A percentile compares a stretch with the other conserved stretches of the same genome.
Evolutionary conservation across 2,113 vertebrate species (phyloP).

Genomic region (Cisticola juncidis): DNA sequence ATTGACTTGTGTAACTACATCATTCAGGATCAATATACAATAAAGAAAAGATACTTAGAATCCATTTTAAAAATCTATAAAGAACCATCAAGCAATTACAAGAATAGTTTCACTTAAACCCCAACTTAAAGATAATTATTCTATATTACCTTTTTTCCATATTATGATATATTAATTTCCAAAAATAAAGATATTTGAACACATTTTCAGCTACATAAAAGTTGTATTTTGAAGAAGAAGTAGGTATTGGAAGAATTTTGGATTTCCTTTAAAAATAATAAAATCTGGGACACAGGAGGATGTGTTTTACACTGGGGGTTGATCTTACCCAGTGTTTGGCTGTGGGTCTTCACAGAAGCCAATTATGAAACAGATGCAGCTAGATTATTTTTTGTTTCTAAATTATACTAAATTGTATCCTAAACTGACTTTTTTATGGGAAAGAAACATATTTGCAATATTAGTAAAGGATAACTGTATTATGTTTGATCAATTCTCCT

Average conservation of each 20-base stretch:
- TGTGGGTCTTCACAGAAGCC: background rate
- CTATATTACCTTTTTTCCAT: background rate
- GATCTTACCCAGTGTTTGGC: background rate
- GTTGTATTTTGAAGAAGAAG: background rate
- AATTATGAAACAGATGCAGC: background rate
- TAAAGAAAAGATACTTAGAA: background rate
- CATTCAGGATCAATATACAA: background rate
- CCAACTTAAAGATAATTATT: background rate
- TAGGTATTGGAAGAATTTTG: fast-evolving
- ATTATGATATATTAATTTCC: background rate
- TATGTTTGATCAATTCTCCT: background rate
- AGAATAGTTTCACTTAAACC: background rate
- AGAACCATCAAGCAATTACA: background rate
- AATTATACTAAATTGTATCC: background rate
- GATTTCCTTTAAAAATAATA: background rate
- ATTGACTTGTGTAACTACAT: background rate
- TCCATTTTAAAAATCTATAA: background rate
- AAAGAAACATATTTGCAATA: background rate
- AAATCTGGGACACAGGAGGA: fast-evolving
- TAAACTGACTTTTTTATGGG: background rate
- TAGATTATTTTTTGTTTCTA: background rate
- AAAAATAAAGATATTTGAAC: background rate
- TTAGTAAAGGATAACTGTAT: background rate
- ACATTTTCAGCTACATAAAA: background rate
- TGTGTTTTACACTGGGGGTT: background rate